Conservation (phyloP, 1,140 invertebrate genomes). For the Gyrodactylus salaris region DNA sequence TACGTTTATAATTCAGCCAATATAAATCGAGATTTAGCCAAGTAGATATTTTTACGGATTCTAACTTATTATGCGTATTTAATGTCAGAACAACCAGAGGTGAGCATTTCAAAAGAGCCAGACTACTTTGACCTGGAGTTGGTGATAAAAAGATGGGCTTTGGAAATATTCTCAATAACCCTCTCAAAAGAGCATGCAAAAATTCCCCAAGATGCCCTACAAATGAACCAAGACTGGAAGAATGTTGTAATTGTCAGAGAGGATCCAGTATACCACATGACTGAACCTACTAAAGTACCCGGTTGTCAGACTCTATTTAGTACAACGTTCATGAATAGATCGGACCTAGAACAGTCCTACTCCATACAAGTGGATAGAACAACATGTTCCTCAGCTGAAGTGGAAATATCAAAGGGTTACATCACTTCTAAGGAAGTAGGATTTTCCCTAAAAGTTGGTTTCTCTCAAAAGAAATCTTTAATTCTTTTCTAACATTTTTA, state of each 20-base stretch:
- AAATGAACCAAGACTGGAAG: background rate
- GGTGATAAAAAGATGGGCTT: background rate
- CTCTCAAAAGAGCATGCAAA: background rate
- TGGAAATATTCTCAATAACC: background rate
- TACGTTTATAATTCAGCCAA: too few species aligned
- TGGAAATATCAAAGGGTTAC: slow-evolving; percentile 14
- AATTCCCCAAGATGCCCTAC: background rate
- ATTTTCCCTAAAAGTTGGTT: slow-evolving; percentile 10
- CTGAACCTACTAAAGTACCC: background rate
- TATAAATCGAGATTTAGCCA: too few species aligned
- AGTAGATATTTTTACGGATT: too few species aligned
- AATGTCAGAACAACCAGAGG: background rate
- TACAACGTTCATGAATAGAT: slow-evolving; percentile 17
- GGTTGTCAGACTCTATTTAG: slow-evolving; percentile 12
- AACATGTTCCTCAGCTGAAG: slow-evolving; percentile 13
- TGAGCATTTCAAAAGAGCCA: background rate
- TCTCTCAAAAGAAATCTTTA: slow-evolving; percentile 16
- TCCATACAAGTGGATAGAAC: slow-evolving; percentile 16
- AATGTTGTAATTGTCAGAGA: background rate
- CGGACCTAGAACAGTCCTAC: slow-evolving; percentile 14
- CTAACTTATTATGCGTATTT: too few species aligned
- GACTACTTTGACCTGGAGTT: background rate
- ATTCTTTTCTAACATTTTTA: slow-evolving; percentile 13
- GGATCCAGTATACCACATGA: background rate
- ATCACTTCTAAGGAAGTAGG: background rate